These are phyloP conservation scores for Arenaria interpres DNA, from an alignment of 2,113 vertebrate genomes.

Conservation along the genomic window DNA sequence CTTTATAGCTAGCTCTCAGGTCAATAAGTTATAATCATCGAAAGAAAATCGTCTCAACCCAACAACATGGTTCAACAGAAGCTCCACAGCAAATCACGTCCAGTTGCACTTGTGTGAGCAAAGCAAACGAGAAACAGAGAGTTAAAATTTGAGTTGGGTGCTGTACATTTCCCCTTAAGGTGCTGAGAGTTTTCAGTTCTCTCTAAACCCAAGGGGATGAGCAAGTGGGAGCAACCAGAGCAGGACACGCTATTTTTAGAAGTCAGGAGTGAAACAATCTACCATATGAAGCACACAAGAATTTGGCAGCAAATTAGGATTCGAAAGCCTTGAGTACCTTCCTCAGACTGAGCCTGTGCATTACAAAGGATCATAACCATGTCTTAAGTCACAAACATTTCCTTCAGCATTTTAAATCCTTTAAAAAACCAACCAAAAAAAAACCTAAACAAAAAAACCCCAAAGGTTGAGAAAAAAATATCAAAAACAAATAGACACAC, in stretches of 20 bases:
- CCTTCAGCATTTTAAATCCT: neutral
- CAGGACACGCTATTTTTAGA: slow-evolving; percentile 23
- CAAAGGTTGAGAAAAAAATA: neutral
- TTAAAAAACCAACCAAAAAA: neutral
- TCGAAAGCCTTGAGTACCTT: neutral
- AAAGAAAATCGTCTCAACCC: neutral
- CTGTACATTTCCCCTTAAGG: neutral
- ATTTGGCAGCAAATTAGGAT: slow-evolving; percentile 17
- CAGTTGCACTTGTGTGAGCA: neutral
- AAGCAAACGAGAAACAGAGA: neutral
- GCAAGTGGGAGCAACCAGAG: neutral
- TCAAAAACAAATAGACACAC: neutral
- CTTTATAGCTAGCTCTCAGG: neutral
- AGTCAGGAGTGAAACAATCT: neutral
- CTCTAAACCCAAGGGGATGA: neutral
- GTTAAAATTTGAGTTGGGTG: neutral
- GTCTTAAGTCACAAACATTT: neutral
- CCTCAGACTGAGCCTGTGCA: neutral
- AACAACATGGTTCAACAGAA: neutral
- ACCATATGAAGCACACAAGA: slow-evolving; percentile 4
- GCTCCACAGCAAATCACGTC: neutral
- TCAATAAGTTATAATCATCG: neutral
- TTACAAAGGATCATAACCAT: neutral
- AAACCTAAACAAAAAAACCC: no score
- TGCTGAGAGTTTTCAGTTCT: neutral